Evolutionary conservation across 2,113 vertebrate genomes (phyloP), one percentile per base, ranked within the genome.

Genomic region (Syrrhaptes paradoxus): DNA sequence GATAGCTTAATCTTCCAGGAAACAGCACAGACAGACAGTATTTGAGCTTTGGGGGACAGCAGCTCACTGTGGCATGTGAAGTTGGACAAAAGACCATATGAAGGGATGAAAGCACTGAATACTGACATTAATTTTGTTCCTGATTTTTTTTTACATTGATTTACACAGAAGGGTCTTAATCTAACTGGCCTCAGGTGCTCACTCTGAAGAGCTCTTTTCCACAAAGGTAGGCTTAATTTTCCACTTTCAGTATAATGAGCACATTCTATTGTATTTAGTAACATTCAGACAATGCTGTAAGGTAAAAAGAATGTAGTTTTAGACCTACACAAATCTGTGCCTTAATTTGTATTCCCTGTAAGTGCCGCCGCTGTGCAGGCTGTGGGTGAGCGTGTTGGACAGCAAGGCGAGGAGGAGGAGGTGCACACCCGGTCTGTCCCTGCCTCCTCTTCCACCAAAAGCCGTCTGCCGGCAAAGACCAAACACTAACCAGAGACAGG

Each of bases 1-100:
- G 90, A 86, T 77, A 90, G 17, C 83, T 92, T 92, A 87, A 94
- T 93, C 79, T 93, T 84, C 38, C 92, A 96, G 68, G 82, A 92
- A 95, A 58, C 61, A 72, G 49, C 55, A 26, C 17, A 89, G 90
- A 92, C 89, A 93, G 91, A 80, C 29, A 67, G 41, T 20, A 41
- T 85, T 67, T 82, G 58, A 94, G 80, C 73, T 87, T 82, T 81
- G 58, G 28, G 59, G 48, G 34, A 85, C 3, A 70, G 54, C 1
- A 77, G 55, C 26, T 93, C 48, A 5, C 75, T 80, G 43, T 48
- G 48, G 71, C 82, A 86, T 34, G 43, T 63, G 83, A 93, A 83
- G n/a, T 4, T 36, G 72, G 75, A 77, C 59, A 28, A 63, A 91
- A 59, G 52, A 45, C 61, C 17, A 17, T 1, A 17, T 5, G 16